phyloP scores from a whole-genome alignment of 1,140 invertebrate genomes.

The Eriocheir sinensis region DNA sequence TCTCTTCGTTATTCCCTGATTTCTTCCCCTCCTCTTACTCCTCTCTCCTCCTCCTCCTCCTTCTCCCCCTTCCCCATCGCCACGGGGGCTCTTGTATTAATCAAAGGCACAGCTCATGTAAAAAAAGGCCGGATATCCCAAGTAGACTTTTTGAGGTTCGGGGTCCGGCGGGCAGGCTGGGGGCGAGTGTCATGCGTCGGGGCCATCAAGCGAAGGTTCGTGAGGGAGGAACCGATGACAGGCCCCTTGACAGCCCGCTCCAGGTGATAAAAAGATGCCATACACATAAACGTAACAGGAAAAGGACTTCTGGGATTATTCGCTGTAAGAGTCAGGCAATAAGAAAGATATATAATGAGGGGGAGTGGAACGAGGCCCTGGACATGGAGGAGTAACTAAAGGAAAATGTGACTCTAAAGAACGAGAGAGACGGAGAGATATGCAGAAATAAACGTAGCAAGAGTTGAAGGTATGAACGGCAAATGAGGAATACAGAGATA shows the following conservation, averaged over 20 bases:
- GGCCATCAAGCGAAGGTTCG: neutral
- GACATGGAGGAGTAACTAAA: too few species aligned
- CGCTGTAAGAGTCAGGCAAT: neutral
- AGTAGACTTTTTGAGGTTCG: neutral
- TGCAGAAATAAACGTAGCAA: too few species aligned
- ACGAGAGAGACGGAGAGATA: too few species aligned
- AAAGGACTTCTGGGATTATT: neutral
- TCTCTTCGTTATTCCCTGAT: too few species aligned
- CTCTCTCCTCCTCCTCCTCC: neutral
- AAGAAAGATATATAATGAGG: too few species aligned
- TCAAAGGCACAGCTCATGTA: slow-evolving; percentile 33
- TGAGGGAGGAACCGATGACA: neutral
- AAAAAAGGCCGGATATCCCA: neutral
- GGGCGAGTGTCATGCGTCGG: neutral
- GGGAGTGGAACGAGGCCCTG: too few species aligned
- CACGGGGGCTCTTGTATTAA: slow-evolving; percentile 28
- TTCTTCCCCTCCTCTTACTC: neutral
- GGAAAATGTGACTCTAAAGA: too few species aligned
- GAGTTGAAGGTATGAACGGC: too few species aligned
- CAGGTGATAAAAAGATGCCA: neutral
- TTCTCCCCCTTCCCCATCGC: neutral
- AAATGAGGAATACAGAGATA: too few species aligned
- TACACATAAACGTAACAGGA: neutral
- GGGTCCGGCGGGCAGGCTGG: neutral
- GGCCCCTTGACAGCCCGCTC: neutral